These are phyloP conservation scores for Myiothlypis coronata DNA, from an alignment of 2,797 vertebrate species.

Conservation along the genomic window DNA sequence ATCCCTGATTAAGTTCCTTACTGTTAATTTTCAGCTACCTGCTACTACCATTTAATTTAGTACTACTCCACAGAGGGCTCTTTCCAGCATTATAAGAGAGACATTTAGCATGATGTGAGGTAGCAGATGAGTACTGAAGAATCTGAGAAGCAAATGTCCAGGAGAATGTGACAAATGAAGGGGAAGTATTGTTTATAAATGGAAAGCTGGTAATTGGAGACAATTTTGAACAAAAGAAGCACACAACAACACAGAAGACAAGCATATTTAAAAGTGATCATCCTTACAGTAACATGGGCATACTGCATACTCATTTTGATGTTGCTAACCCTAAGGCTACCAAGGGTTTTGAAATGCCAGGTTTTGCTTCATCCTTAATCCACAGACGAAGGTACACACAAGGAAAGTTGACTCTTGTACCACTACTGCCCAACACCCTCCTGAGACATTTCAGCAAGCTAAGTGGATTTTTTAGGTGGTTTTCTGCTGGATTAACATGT, in stretches of 20 bases:
- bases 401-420: background rate
- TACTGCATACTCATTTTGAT: background rate
- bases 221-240: background rate
- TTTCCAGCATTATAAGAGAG: background rate
- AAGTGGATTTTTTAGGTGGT: background rate
- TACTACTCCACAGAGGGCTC: background rate
- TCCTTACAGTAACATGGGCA: background rate
- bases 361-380: background rate
- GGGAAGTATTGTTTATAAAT: background rate
- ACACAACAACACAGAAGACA: background rate
- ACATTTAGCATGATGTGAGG: background rate
- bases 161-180: background rate
- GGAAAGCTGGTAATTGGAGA: background rate
- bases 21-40: background rate
- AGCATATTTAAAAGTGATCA: background rate
- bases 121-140: background rate
- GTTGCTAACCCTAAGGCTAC: background rate
- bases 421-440: background rate
- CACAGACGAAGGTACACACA: background rate
- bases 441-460: background rate
- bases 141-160: background rate
- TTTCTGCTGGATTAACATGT: background rate
- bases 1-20: background rate
- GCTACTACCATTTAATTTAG: background rate
- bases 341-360: background rate